Evolutionary conservation across 2,797 vertebrate species (phyloP).

Genomic region (Hemitrygon akajei): DNA sequence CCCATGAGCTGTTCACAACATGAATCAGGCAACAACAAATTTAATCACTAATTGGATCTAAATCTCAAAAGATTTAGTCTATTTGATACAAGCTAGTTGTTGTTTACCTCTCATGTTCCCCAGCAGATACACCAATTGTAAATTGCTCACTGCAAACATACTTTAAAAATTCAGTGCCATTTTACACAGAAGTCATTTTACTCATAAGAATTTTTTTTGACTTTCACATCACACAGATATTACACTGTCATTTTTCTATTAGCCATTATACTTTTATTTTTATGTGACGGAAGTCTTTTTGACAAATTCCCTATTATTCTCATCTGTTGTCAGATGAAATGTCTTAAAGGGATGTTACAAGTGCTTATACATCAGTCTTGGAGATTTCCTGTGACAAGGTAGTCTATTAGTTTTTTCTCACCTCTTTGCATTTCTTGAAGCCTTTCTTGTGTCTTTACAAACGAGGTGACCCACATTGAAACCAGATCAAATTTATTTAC

Average conservation of each 20-base stretch:
- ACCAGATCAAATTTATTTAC: background rate
- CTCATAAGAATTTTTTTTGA: background rate
- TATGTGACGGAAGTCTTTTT: background rate
- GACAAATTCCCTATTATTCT: conserved; percentile 14
- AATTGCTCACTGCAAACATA: background rate
- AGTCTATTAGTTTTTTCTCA: background rate
- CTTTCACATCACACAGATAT: background rate
- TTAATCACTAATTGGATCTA: too few relatives aligned
- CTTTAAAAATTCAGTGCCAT: background rate
- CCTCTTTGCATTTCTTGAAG: background rate
- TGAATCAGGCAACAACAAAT: background rate
- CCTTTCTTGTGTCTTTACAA: background rate
- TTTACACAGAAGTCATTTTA: background rate
- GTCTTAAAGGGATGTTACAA: background rate
- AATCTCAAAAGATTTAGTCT: background rate
- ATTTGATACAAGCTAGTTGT: background rate
- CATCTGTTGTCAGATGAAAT: background rate
- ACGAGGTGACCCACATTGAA: conserved; percentile 24
- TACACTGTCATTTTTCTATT: conserved; percentile 22
- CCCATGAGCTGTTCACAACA: background rate
- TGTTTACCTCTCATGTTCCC: background rate
- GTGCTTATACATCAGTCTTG: conserved; percentile 6
- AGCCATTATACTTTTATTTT: conserved; percentile 3
- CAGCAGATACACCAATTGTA: background rate
- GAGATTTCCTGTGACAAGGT: background rate